phyloP scores from a whole-genome alignment of 1,140 invertebrate genomes.

The Proctacanthus coquilletti region DNA sequence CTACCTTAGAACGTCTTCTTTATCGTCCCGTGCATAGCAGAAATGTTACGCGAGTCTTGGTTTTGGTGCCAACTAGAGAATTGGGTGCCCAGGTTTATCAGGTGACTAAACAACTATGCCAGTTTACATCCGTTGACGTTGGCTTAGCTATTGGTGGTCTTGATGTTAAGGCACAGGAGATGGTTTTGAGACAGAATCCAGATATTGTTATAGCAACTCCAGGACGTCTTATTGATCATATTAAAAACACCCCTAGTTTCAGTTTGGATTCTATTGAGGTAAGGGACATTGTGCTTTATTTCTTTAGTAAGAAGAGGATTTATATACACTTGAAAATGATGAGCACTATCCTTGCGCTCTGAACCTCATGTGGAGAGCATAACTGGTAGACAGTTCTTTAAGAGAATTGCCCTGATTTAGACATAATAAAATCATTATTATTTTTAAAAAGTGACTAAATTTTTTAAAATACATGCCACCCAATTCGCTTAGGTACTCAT shows the following conservation, averaged over 20 bases:
- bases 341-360: slow-evolving; percentile 30
- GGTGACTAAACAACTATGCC: slow-evolving; percentile 79
- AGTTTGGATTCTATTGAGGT: slow-evolving; percentile 83
- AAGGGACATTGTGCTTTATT: slow-evolving; percentile 1
- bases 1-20: slow-evolving; percentile 83
- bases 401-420: slow-evolving; percentile 16
- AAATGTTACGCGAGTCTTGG: slow-evolving; percentile 69
- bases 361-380: slow-evolving; percentile 6
- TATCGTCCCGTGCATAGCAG: slow-evolving; percentile 49
- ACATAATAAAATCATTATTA: not conserved
- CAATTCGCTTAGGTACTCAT: slow-evolving; percentile 18
- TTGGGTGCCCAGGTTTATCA: slow-evolving; percentile 83
- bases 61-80: slow-evolving; percentile 93
- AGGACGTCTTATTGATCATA: slow-evolving; percentile 91
- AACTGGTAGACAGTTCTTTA: slow-evolving; percentile 10
- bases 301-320: not conserved
- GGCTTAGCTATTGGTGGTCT: slow-evolving; percentile 82
- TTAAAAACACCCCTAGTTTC: slow-evolving; percentile 91
- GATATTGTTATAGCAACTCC: slow-evolving; percentile 98
- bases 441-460: not conserved
- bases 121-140: slow-evolving; percentile 71
- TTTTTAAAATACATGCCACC: no score
- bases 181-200: slow-evolving; percentile 71
- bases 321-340: slow-evolving; percentile 8
- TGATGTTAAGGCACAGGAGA: slow-evolving; percentile 86